Evolutionary conservation across 2,888 invertebrate genomes (phyloP).

Genomic region (Caenorhabditis sinica): DNA sequence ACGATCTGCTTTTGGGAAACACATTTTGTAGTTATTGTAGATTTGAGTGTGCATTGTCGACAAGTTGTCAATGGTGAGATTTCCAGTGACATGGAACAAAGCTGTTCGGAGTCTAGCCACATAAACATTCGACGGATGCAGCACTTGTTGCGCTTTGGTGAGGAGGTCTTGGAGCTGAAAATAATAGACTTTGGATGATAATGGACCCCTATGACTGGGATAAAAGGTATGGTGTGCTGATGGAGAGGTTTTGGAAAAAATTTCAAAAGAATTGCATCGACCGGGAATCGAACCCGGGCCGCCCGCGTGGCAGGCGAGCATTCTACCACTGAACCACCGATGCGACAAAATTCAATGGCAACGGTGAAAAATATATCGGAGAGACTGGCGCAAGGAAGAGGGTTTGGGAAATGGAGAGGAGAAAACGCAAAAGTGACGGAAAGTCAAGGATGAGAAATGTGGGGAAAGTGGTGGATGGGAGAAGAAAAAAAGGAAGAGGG

Average conservation of each 20-base stretch:
- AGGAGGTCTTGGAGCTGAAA: constrained; percentile 72
- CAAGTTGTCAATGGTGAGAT: constrained; percentile 72
- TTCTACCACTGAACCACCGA: constrained; percentile 82
- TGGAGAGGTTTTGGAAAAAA: constrained; percentile 79
- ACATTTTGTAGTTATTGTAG: constrained; percentile 81
- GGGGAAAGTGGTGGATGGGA: constrained; percentile 25
- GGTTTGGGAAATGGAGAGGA: neutral
- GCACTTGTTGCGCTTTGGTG: constrained; percentile 72
- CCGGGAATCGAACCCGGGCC: constrained; percentile 80
- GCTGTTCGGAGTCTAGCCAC: constrained; percentile 79
- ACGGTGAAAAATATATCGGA: neutral
- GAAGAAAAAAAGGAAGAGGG: constrained; percentile 10
- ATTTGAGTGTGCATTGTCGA: constrained; percentile 78
- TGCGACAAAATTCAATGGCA: constrained; percentile 15
- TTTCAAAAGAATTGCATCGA: constrained; percentile 67
- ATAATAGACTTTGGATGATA: constrained; percentile 68
- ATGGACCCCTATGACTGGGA: constrained; percentile 64
- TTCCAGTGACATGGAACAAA: constrained; percentile 78
- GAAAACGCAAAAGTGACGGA: constrained; percentile 19
- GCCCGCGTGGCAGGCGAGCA: constrained; percentile 81
- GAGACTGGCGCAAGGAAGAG: neutral
- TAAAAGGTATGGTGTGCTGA: constrained; percentile 77
- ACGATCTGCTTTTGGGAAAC: constrained; percentile 82
- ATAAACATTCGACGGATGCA: constrained; percentile 82
- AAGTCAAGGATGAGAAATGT: neutral